phyloP scores from a whole-genome alignment of 2,113 vertebrate species.

The Nipponia nippon region DNA sequence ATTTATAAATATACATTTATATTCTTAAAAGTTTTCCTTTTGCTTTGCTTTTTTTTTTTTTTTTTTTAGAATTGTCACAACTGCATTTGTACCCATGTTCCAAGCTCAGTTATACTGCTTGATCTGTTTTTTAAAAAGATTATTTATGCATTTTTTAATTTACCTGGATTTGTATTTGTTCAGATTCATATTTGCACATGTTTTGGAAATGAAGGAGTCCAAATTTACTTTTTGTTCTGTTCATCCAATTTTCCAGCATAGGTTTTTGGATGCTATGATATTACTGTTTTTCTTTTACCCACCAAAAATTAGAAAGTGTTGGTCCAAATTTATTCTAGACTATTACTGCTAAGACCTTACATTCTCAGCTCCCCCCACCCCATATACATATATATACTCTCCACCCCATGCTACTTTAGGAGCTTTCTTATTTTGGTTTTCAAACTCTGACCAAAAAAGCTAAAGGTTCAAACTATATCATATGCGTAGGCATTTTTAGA shows the following conservation, averaged over 20 bases:
- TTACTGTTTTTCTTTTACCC: not conserved
- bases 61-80: not conserved
- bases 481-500: not conserved
- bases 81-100: not conserved
- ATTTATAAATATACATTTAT: not conserved
- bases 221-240: not conserved
- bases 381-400: not conserved
- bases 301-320: not conserved
- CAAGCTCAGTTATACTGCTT: not conserved
- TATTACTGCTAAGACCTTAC: not conserved
- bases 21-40: not conserved
- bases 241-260: not conserved
- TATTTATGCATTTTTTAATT: not conserved
- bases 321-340: not conserved
- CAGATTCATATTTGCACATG: not conserved
- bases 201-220: not conserved
- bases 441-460: not conserved
- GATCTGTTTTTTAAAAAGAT: not conserved
- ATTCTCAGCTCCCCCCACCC: not conserved
- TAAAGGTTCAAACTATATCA: not conserved
- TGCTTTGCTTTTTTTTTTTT: not conserved
- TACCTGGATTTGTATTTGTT: not conserved
- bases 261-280: not conserved
- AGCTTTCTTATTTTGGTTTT: not conserved
- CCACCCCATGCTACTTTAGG: not conserved